phyloP scores from a whole-genome alignment of 2,113 vertebrate species.

The Rhinopomastus cyanomelas region DNA sequence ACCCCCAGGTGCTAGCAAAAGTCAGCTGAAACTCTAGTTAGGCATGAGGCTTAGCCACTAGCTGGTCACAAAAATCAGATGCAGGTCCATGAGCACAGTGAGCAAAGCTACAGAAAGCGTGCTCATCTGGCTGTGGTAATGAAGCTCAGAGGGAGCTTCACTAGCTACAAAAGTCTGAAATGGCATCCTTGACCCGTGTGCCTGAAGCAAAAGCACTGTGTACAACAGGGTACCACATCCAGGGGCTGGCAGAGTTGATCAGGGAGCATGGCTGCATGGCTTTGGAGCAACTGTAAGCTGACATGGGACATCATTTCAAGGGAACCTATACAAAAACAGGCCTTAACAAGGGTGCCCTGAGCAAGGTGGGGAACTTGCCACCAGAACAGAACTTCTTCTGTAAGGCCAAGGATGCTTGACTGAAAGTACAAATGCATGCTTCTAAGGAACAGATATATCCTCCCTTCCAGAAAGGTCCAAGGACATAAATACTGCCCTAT shows the following conservation, averaged over 20 bases:
- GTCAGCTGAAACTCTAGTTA: not conserved
- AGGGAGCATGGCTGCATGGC: not conserved
- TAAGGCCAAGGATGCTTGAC: not conserved
- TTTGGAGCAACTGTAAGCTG: not conserved
- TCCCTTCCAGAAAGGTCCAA: not conserved
- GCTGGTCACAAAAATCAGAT: not conserved
- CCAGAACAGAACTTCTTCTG: not conserved
- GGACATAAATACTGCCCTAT: not conserved
- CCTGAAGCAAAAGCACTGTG: rapidly evolving
- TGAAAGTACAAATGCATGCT: not conserved
- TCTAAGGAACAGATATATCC: not conserved
- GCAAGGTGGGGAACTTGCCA: not conserved
- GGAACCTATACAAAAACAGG: not conserved
- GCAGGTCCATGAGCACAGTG: not conserved
- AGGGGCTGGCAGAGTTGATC: not conserved
- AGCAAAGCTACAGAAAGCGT: not conserved
- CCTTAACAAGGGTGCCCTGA: not conserved
- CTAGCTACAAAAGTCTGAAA: not conserved
- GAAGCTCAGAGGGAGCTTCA: not conserved
- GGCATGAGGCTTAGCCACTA: not conserved
- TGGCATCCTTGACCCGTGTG: not conserved
- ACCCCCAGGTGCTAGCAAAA: not conserved
- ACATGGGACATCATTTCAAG: not conserved
- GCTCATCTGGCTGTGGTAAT: not conserved
- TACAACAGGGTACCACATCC: too few relatives aligned